Conservation (phyloP, 1,140 invertebrate species). For the Bemisia tabaci region DNA sequence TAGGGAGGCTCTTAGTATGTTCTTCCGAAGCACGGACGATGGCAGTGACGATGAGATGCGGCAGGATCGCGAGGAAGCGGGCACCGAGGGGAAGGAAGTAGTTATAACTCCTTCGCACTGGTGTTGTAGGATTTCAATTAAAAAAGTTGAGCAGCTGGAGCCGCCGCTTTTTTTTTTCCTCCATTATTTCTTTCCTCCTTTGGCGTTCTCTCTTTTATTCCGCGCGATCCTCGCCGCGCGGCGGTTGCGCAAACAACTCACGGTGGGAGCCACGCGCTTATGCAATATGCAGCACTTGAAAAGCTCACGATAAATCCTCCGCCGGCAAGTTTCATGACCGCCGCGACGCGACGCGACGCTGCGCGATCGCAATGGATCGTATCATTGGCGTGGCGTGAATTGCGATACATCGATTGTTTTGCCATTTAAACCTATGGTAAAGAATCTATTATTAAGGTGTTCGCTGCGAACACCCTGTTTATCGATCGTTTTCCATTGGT, state of each 20-base stretch:
- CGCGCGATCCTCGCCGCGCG: no score
- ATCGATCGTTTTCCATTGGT: no score
- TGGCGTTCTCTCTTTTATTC: background rate
- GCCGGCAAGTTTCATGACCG: no score
- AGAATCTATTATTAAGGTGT: no score
- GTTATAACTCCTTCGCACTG: background rate
- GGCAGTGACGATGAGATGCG: background rate
- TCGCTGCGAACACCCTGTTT: no score
- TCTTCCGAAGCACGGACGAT: background rate
- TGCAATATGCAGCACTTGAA: background rate
- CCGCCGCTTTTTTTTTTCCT: background rate
- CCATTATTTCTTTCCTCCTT: background rate
- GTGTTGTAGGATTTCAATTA: background rate
- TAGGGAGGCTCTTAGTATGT: no score
- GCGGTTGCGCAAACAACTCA: background rate
- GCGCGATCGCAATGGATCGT: no score
- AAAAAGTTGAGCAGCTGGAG: background rate
- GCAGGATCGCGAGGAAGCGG: background rate
- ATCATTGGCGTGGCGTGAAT: no score
- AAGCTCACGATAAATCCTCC: no score
- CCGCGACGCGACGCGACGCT: no score
- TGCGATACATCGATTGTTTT: no score
- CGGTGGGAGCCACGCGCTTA: background rate
- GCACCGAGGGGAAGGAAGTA: background rate
- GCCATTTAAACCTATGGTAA: no score